Conservation (phyloP, 1,140 invertebrate species). For the Rhyzopertha dominica region DNA sequence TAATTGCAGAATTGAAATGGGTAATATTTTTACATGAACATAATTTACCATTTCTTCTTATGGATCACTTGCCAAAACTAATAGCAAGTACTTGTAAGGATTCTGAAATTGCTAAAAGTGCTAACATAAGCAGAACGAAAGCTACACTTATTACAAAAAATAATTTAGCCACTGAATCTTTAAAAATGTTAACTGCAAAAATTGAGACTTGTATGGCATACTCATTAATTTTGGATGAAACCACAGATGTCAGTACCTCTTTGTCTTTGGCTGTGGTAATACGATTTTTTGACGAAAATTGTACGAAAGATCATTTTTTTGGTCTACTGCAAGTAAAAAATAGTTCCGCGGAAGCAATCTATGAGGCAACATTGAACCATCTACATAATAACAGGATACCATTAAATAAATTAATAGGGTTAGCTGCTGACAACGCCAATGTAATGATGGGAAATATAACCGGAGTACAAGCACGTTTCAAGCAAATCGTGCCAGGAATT, state of each 20-base stretch:
- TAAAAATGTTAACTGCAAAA: background rate
- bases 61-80: constrained; percentile 1
- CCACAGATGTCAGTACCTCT: background rate
- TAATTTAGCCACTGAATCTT: background rate
- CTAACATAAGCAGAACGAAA: constrained; percentile 3
- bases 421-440: constrained; percentile 1
- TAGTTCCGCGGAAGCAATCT: constrained; percentile 6
- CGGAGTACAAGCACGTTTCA: constrained; percentile 1
- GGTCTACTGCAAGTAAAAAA: too few relatives aligned
- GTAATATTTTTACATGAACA: constrained; percentile 1
- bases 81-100: constrained; percentile 1
- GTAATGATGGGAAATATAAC: constrained; percentile 7
- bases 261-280: background rate
- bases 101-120: constrained; percentile 1
- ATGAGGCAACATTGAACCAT: background rate
- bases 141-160: background rate
- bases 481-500: constrained; percentile 1
- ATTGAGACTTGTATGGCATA: background rate
- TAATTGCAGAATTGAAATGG: background rate
- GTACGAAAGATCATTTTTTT: too few relatives aligned
- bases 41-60: constrained; percentile 1
- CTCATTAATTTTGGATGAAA: constrained; percentile 1
- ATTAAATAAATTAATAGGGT: constrained; percentile 1
- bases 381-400: background rate
- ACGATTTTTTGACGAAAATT: constrained; percentile 1